phyloP scores from a whole-genome alignment of 2,888 invertebrate species.

The Drosophila kambysellisi region DNA sequence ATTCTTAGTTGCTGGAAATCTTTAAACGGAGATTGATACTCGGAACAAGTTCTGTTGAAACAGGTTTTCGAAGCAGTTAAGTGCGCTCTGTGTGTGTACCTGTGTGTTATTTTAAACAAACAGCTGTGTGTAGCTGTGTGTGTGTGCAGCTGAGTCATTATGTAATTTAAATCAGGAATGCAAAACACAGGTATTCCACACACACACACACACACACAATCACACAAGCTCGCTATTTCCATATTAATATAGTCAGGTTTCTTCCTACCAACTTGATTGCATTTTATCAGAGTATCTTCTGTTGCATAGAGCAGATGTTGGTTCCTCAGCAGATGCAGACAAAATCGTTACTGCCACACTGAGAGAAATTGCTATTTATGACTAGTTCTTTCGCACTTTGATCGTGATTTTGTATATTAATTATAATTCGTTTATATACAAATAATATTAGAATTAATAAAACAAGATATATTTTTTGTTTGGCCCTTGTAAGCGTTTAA shows the following conservation, averaged over 20 bases:
- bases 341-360: background rate
- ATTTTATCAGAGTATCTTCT: background rate
- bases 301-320: slow-evolving; percentile 2
- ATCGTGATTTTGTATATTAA: background rate
- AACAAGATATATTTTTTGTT: background rate
- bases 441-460: background rate
- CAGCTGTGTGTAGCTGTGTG: slow-evolving; percentile 4
- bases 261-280: background rate
- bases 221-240: background rate
- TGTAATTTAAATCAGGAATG: slow-evolving; percentile 46
- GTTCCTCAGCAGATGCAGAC: background rate
- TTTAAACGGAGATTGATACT: slow-evolving; percentile 10
- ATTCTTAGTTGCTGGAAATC: slow-evolving; percentile 9
- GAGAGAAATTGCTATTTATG: background rate
- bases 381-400: background rate
- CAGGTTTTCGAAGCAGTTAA: slow-evolving; percentile 31
- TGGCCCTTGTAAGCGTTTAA: background rate
- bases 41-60: slow-evolving; percentile 40
- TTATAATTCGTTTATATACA: background rate
- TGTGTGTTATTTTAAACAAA: background rate
- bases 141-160: slow-evolving; percentile 48
- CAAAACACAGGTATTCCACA: slow-evolving; percentile 16
- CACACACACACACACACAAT: background rate
- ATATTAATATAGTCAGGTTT: background rate
- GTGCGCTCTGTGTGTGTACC: background rate